Base-by-base conservation (phyloP, 2,888 invertebrate genomes). In the Drosophila emarginata region DNA sequence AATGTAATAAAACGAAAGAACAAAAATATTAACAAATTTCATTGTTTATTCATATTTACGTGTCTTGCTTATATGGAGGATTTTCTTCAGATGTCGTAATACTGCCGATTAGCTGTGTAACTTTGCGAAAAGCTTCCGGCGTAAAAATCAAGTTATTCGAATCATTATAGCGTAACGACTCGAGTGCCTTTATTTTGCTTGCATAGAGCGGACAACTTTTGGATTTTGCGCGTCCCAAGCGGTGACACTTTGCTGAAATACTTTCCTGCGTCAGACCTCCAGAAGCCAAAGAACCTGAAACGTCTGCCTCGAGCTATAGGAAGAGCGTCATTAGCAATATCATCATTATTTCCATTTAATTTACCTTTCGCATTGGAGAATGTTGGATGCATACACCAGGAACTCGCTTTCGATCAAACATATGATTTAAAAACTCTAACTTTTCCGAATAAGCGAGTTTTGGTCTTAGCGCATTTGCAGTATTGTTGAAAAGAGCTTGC, bases 371-470 rank as follows among this genome's bases (percentile, higher is more conserved):
- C 12, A 0, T 21, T 21, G 18, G 11, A n/a, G 37, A 6, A 15
- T 0, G n/a, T 15, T 54, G 2, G 4, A 2, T 4, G 0, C n/a
- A 5, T 45, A n/a, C 37, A 5, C 2, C 23, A 11, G 5, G 56
- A 28, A 26, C 18, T 12, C 28, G 12, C 6, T 66, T 63, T 15
- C 59, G 59, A 32, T 64, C 64, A 50, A 82, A 82, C 57, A 65
- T 82, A 14, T 77, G 78, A 26, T 73, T 74, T 4, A 84, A 0
- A 23, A 78, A 86, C 0, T 67, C 14, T 0, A 84, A n/a, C 2
- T 73, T 58, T 4, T 75, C 64, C 6, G 70, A 40, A 37, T 86
- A 84, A 7, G 15, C 40, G 0, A 75, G 61, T 36, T 64, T 76
- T 0, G 61, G 54, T 0, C 60, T 61, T 7, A 64, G 7, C 2